Conservation (phyloP, 2,113 vertebrate species). For the Cynocephalus volans region DNA sequence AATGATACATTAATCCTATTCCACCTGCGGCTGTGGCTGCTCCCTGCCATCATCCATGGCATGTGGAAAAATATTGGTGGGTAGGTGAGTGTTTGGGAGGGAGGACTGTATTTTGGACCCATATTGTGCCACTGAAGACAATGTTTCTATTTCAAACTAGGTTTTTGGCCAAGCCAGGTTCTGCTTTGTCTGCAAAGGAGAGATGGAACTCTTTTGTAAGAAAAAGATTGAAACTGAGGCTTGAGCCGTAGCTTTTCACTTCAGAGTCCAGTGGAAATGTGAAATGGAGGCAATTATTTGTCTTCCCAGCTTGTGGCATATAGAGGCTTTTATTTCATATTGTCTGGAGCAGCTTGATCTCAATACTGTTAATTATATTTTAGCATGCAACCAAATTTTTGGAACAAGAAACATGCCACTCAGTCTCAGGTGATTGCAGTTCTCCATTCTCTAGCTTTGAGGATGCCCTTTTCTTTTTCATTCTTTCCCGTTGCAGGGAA, state of each 20-base stretch:
- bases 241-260: slow-evolving; percentile 73
- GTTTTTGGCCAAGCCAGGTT: background rate
- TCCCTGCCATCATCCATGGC: background rate
- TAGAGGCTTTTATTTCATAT: slow-evolving; percentile 82
- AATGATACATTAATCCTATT: slow-evolving; percentile 55
- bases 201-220: background rate
- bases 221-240: background rate
- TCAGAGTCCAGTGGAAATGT: slow-evolving; percentile 70
- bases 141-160: background rate
- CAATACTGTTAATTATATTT: slow-evolving; percentile 86
- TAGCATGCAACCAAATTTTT: slow-evolving; percentile 78
- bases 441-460: slow-evolving; percentile 14
- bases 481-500: slow-evolving; percentile 18
- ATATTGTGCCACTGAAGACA: background rate
- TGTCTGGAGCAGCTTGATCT: slow-evolving; percentile 84
- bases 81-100: background rate
- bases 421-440: slow-evolving; percentile 50
- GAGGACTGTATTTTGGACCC: background rate
- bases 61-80: background rate
- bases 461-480: slow-evolving; percentile 52
- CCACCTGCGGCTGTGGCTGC: background rate
- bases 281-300: slow-evolving; percentile 82
- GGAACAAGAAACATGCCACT: slow-evolving; percentile 74
- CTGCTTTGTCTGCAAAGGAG: slow-evolving; percentile 26
- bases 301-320: slow-evolving; percentile 77